Conservation (phyloP, 2,797 vertebrate genomes). For the Sebastes hopkinsi region DNA sequence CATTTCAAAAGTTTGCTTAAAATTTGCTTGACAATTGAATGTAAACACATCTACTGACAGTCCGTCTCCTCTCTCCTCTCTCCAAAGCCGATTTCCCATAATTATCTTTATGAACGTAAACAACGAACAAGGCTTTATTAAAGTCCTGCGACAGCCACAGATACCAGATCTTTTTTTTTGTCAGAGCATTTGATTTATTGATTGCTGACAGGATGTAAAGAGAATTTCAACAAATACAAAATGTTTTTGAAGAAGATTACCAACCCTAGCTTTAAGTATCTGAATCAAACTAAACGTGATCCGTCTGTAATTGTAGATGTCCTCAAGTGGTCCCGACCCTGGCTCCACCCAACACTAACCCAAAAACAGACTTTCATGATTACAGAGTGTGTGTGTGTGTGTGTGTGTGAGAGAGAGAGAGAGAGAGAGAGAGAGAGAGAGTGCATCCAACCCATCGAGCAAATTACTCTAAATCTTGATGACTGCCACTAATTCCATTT, state of each 20-base stretch:
- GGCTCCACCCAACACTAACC: background rate
- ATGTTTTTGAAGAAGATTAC: background rate
- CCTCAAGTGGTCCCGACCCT: background rate
- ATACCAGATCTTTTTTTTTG: background rate
- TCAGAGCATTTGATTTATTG: background rate
- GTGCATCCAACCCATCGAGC: background rate
- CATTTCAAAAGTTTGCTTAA: too few relatives aligned
- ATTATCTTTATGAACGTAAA: background rate
- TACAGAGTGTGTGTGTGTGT: background rate
- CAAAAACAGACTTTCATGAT: background rate
- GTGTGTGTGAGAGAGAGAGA: background rate
- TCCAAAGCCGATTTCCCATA: background rate
- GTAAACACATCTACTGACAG: too few relatives aligned
- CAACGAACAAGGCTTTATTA: background rate
- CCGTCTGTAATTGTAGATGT: background rate
- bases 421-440: background rate
- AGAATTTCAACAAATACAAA: background rate
- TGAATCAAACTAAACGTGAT: background rate
- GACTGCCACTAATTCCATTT: constrained; percentile 43
- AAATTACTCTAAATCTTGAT: constrained; percentile 49
- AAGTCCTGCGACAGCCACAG: background rate
- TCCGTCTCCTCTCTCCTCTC: too few relatives aligned
- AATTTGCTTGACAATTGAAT: too few relatives aligned
- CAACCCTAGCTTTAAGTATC: background rate
- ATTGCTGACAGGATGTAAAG: background rate